These are phyloP conservation scores for Drosophila anomelani DNA, from an alignment of 2,888 invertebrate genomes.

Conservation along the genomic window DNA sequence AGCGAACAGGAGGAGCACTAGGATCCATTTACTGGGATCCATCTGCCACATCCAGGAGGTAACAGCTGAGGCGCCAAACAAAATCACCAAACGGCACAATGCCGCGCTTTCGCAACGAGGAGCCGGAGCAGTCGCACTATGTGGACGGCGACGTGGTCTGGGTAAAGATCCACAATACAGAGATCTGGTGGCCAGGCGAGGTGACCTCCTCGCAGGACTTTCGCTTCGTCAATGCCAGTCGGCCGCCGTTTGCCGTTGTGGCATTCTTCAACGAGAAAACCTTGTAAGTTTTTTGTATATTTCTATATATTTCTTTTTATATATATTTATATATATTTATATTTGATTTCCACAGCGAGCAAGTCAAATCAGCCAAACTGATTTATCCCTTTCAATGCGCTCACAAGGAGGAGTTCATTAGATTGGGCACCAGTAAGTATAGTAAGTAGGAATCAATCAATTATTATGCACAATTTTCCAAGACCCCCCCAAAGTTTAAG, in stretches of 20 bases:
- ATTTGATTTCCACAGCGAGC: constrained; percentile 87
- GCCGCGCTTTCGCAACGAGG: constrained; percentile 63
- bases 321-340: background rate
- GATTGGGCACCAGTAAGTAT: constrained; percentile 90
- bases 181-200: constrained; percentile 94
- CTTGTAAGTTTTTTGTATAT: constrained; percentile 87
- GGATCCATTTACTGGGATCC: background rate
- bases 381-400: constrained; percentile 92
- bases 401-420: constrained; percentile 92
- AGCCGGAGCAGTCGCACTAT: constrained; percentile 59
- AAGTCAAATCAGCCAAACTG: constrained; percentile 89
- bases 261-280: constrained; percentile 94
- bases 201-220: constrained; percentile 89
- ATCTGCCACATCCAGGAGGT: background rate
- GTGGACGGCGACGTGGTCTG: constrained; percentile 92
- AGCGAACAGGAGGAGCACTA: background rate
- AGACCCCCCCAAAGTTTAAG: too few relatives aligned
- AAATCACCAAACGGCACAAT: constrained; percentile 37
- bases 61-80: background rate
- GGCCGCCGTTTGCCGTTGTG: constrained; percentile 91
- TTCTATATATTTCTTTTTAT: background rate
- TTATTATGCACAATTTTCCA: background rate
- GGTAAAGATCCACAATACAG: constrained; percentile 90
- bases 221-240: constrained; percentile 87
- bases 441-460: constrained; percentile 2